These are phyloP conservation scores for Botia almorhae DNA, from an alignment of 2,797 vertebrate species.

Conservation along the genomic window DNA sequence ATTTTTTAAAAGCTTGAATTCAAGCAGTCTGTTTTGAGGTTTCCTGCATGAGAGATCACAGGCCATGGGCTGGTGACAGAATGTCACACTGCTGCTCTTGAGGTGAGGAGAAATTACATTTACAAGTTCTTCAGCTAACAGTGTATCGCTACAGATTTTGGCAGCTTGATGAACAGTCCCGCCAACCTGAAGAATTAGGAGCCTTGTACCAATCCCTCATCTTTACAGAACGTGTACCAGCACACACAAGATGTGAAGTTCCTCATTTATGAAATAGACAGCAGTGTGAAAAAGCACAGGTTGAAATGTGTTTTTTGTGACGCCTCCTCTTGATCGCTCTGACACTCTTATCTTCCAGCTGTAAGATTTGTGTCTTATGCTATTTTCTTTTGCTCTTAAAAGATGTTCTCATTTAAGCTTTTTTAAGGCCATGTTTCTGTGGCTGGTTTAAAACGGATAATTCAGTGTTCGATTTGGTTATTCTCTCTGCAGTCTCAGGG, in stretches of 20 bases:
- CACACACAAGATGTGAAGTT: conserved; percentile 18
- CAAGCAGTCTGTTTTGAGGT: background rate
- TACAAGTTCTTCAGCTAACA: conserved; percentile 14
- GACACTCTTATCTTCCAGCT: conserved; percentile 33
- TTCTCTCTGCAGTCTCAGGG: conserved; percentile 50
- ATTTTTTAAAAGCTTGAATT: background rate
- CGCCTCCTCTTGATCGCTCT: conserved; percentile 3
- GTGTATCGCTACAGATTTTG: conserved; percentile 28
- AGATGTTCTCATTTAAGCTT: conserved; percentile 23
- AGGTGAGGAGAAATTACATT: conserved; percentile 35
- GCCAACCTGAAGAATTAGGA: conserved; percentile 26
- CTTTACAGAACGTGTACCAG: background rate
- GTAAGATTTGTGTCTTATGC: conserved; percentile 40
- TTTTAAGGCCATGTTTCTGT: conserved; percentile 46
- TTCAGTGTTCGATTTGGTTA: conserved; percentile 55
- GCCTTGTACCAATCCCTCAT: background rate
- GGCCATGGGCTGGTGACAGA: conserved; percentile 4
- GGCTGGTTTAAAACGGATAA: conserved; percentile 56
- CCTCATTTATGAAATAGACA: conserved; percentile 22
- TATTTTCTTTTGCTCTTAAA: conserved; percentile 44
- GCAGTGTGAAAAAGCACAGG: conserved; percentile 7
- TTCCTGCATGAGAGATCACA: conserved; percentile 4
- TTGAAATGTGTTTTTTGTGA: conserved; percentile 7
- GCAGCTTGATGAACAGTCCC: conserved; percentile 36
- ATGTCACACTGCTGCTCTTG: conserved; percentile 31